Conservation (phyloP, 2,113 vertebrate species). For the Phalacrocorax pelagicus region DNA sequence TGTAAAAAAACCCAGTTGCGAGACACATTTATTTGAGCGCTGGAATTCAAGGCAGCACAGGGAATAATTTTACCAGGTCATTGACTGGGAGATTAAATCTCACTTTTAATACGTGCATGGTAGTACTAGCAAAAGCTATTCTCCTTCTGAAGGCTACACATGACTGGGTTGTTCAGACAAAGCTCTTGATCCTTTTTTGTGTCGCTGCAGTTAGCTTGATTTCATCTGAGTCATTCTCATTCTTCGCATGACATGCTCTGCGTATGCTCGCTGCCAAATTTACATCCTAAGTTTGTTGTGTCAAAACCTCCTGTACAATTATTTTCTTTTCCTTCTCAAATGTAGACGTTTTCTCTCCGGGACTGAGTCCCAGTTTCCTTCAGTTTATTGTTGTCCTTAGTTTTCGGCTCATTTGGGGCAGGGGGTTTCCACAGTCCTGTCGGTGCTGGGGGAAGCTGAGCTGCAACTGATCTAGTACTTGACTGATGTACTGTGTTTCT, state of each 20-base stretch:
- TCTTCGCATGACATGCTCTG: background rate
- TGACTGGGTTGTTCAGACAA: background rate
- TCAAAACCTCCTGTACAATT: background rate
- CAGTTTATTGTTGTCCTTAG: background rate
- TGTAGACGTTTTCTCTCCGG: background rate
- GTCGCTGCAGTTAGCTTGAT: background rate
- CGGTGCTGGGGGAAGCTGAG: background rate
- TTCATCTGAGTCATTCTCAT: background rate
- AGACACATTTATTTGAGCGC: fast-evolving
- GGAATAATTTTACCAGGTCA: background rate
- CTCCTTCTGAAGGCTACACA: background rate
- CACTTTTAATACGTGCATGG: background rate
- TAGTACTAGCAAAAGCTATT: background rate
- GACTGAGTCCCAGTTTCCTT: background rate
- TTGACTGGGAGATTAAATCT: background rate
- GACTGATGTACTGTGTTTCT: background rate
- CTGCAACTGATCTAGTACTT: background rate
- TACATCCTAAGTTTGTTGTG: background rate
- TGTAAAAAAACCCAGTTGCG: background rate
- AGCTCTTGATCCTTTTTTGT: background rate
- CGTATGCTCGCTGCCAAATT: fast-evolving
- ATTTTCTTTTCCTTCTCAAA: background rate
- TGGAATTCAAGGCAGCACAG: background rate
- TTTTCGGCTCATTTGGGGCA: fast-evolving
- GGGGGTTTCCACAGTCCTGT: background rate